Conservation (phyloP, 2,888 invertebrate genomes). For the Graphium colonna region DNA sequence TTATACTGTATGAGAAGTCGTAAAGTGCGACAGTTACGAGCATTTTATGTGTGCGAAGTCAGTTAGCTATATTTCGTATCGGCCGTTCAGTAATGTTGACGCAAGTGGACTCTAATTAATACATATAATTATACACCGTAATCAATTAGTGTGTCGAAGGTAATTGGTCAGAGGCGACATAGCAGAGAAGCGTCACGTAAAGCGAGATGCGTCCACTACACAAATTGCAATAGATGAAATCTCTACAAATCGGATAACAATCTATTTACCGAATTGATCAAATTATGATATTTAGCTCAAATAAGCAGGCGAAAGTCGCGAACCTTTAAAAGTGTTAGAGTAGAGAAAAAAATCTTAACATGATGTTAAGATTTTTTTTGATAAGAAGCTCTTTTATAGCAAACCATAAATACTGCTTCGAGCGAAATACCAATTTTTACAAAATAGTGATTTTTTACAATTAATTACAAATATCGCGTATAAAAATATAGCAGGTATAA, state of each 20-base stretch:
- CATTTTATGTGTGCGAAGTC: constrained; percentile 21
- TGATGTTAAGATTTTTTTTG: too few species aligned
- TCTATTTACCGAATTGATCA: too few species aligned
- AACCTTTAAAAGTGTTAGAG: too few species aligned
- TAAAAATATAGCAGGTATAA: too few species aligned
- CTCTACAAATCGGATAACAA: too few species aligned
- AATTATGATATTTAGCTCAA: too few species aligned
- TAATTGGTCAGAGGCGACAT: constrained; percentile 4
- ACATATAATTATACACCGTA: constrained; percentile 14
- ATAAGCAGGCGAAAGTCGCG: too few species aligned
- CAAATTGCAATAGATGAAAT: not conserved
- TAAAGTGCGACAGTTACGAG: constrained; percentile 24
- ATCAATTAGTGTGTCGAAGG: constrained; percentile 18
- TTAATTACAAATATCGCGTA: not conserved
- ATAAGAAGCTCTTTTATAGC: too few species aligned
- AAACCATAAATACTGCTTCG: too few species aligned
- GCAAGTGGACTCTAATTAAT: constrained; percentile 19
- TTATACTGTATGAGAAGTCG: constrained; percentile 24
- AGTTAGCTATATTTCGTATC: constrained; percentile 16
- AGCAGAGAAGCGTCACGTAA: not conserved
- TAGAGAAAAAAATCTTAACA: too few species aligned
- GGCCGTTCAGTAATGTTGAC: constrained; percentile 19
- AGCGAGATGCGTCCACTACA: not conserved
- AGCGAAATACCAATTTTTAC: too few species aligned
- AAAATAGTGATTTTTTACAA: too few species aligned